phyloP scores from a whole-genome alignment of 1,140 invertebrate genomes.

The Melipona quadrifasciata region DNA sequence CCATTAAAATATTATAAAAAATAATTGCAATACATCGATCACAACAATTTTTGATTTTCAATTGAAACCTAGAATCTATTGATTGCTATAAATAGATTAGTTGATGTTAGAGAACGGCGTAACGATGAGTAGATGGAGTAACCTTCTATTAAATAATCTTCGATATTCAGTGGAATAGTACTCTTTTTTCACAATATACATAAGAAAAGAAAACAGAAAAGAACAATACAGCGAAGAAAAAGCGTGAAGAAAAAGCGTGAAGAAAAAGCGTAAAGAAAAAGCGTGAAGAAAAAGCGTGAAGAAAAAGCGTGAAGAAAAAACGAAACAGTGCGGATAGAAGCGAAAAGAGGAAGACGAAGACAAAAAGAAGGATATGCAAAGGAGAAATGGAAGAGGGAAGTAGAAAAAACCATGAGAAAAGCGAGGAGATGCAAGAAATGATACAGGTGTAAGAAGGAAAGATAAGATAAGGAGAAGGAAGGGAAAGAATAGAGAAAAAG shows the following conservation, averaged over 20 bases:
- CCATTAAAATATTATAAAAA: background rate
- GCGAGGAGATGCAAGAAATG: background rate
- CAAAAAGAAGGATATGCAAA: background rate
- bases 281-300: background rate
- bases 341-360: background rate
- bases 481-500: background rate
- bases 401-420: background rate
- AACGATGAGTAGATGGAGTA: background rate
- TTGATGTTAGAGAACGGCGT: background rate
- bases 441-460: background rate
- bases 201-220: background rate
- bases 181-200: background rate
- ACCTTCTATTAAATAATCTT: no score
- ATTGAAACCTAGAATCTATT: background rate
- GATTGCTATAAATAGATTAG: background rate
- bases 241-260: background rate
- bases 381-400: background rate
- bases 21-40: background rate
- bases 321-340: background rate
- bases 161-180: background rate
- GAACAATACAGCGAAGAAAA: no score
- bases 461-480: background rate
- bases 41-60: background rate
- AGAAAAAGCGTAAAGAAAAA: background rate
- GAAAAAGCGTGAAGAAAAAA: background rate